Conservation (phyloP, 2,888 invertebrate species). For the Incurvaria masculella region DNA sequence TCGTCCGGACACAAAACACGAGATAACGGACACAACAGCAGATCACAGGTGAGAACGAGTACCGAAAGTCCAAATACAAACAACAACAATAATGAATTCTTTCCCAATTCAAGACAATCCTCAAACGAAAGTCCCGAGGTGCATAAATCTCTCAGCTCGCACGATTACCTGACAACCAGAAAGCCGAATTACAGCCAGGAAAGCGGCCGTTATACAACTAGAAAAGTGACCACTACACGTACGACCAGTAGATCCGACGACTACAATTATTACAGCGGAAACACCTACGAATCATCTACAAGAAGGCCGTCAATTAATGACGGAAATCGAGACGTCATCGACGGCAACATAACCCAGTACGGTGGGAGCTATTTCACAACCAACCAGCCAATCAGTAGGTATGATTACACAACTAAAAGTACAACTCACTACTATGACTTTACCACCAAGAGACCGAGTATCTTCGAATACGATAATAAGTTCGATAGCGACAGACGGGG, state of each 20-base stretch:
- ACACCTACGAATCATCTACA: background rate
- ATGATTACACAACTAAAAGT: background rate
- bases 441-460: no score
- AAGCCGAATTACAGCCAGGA: background rate
- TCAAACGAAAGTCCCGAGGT: background rate
- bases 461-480: slow-evolving; percentile 9
- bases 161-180: background rate
- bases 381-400: background rate
- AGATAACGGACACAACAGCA: background rate
- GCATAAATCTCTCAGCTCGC: background rate
- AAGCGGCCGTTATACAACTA: background rate
- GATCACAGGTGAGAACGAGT: background rate
- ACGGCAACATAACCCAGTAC: background rate
- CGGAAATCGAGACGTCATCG: background rate
- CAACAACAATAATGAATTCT: background rate
- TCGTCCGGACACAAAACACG: background rate
- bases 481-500: slow-evolving; percentile 6
- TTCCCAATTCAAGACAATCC: background rate
- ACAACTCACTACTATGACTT: slow-evolving; percentile 1
- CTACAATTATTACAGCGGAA: background rate
- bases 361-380: background rate
- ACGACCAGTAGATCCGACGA: background rate
- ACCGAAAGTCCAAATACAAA: background rate
- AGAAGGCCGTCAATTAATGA: background rate
- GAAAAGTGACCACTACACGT: background rate